A percentile compares a stretch with the other conserved stretches of the same genome.
Evolutionary conservation across 2,888 invertebrate species (phyloP).

Genomic region (Omphaloscelis lunosa): DNA sequence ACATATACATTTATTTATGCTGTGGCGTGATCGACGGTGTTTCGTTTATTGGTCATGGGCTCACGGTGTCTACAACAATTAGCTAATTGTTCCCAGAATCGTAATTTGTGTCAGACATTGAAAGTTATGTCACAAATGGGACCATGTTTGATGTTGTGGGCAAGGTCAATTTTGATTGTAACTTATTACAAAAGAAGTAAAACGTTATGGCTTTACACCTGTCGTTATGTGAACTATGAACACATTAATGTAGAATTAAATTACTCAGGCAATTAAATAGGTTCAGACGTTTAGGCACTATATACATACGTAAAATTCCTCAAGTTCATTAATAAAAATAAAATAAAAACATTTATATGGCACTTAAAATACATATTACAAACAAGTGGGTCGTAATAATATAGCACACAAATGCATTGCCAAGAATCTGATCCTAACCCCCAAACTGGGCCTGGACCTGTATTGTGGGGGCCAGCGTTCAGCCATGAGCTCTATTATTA

Average conservation of each 20-base stretch:
- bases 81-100: slow-evolving; percentile 46
- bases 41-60: background rate
- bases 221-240: slow-evolving; percentile 10
- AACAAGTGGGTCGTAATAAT: too few species aligned
- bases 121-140: slow-evolving; percentile 23
- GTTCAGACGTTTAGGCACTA: slow-evolving; percentile 8
- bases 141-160: slow-evolving; percentile 5
- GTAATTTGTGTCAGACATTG: slow-evolving; percentile 16
- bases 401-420: too few species aligned
- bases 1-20: slow-evolving; percentile 9
- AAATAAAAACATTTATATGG: too few species aligned
- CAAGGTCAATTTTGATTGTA: slow-evolving; percentile 20
- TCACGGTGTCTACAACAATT: slow-evolving; percentile 19
- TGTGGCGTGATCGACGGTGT: background rate
- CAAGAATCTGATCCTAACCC: too few species aligned
- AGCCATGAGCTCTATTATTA: too few species aligned
- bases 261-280: slow-evolving; percentile 30
- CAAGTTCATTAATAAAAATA: background rate
- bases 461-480: too few species aligned
- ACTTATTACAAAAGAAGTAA: slow-evolving; percentile 25
- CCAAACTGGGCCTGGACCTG: too few species aligned
- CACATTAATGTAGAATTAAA: slow-evolving; percentile 19
- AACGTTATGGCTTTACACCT: slow-evolving; percentile 12
- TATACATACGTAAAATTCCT: slow-evolving; percentile 23
- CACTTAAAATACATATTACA: too few species aligned